Evolutionary conservation across 2,113 vertebrate species (phyloP).

Genomic region (Perca schrenkii): DNA sequence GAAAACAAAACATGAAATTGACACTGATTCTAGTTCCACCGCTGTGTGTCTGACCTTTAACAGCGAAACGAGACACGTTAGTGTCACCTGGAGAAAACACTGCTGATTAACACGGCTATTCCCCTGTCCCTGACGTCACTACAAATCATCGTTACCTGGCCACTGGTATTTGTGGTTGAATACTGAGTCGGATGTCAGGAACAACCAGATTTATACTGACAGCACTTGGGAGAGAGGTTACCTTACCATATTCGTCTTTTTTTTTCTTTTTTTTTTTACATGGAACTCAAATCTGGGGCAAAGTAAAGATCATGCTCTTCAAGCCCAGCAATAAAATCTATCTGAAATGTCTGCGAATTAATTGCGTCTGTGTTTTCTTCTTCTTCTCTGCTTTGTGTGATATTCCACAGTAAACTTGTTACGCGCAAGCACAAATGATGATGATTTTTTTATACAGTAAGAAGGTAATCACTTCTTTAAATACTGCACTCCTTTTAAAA

Average conservation of each 20-base stretch:
- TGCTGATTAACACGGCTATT: slow-evolving; percentile 64
- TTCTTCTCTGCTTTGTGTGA: neutral
- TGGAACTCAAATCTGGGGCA: slow-evolving; percentile 63
- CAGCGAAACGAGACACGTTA: slow-evolving; percentile 61
- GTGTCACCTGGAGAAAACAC: slow-evolving; percentile 71
- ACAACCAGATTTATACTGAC: slow-evolving; percentile 62
- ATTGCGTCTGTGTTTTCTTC: neutral
- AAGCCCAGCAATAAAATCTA: slow-evolving; percentile 40
- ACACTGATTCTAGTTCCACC: slow-evolving; percentile 59
- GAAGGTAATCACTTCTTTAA: slow-evolving; percentile 2
- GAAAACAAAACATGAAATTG: slow-evolving; percentile 70
- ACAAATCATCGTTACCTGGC: slow-evolving; percentile 73
- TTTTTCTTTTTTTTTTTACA: slow-evolving; percentile 19
- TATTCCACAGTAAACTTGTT: neutral
- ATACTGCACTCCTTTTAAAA: neutral
- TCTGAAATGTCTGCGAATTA: slow-evolving; percentile 36
- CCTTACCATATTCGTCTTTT: slow-evolving; percentile 29
- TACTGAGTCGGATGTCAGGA: slow-evolving; percentile 40
- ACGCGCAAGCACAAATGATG: neutral
- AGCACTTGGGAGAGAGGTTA: slow-evolving; percentile 48
- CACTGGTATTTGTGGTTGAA: slow-evolving; percentile 69
- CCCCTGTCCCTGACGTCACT: slow-evolving; percentile 57
- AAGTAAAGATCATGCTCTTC: slow-evolving; percentile 57
- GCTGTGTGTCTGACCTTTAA: slow-evolving; percentile 79
- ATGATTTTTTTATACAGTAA: neutral